Evolutionary conservation across 2,888 invertebrate species (phyloP), one percentile per base, ranked within the genome.

Genomic region (Coelogynopora nodosa): DNA sequence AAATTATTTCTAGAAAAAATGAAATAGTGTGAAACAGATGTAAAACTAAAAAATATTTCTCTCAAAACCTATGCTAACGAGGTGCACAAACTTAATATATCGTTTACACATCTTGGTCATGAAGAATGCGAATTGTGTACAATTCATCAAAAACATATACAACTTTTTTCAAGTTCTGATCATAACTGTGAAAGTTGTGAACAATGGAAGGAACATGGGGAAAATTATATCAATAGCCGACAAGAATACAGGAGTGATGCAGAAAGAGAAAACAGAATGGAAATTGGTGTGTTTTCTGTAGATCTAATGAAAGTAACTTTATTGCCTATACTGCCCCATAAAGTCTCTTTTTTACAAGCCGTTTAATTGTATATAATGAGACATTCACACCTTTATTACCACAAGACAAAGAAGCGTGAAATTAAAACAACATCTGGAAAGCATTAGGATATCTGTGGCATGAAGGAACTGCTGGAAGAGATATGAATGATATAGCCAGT

Each of bases 391-490:
- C 49, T 49, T 49, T 49, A 49, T 49, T 49, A 49, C 49, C 49
- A 49, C 49, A 49, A 49, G 49, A 49, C 49, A 49, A 49, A 49
- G 49, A 49, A 49, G 49, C 49, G 49, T 49, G 49, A 49, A 49
- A 49, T 49, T 49, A 49, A 49, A 49, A 49, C 49, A 10, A 49
- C 49, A 49, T 49, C 49, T 49, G 49, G 49, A 49, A 49, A 49
- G 49, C 49, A 49, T 49, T 49, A 49, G 49, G 49, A 49, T 49
- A 49, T 49, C 49, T 80, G 26, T 80, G 80, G 80, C 80, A 80
- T 2, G 80, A 80, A 80, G 80, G 80, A 80, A 26, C 80, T 80
- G 80, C 80, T 26, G 80, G 80, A 80, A 23, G 80, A 80, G 80
- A 80, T 80, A n/a, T 5, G 80, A 27, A 80, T 26, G 80, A 80